Evolutionary conservation across 35 echinoderm and acorn worm species (phyloP), one percentile per base, ranked within the genome.

Genomic region (Lytechinus variegatus): DNA sequence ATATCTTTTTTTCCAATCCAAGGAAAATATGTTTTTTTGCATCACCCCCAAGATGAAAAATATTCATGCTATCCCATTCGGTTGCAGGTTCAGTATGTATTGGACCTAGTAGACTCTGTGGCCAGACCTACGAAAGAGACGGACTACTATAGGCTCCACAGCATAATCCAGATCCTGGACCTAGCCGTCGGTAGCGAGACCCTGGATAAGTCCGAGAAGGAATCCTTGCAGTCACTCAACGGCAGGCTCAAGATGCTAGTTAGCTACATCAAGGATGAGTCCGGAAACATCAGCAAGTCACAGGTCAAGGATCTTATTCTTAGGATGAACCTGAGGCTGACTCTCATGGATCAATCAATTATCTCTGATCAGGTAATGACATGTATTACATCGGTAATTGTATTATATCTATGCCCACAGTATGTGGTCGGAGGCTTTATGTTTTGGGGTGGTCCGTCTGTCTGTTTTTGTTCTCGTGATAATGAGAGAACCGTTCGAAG

Each of bases 241-340:
- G 16, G 54, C 12, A 97, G 96, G 57, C 89, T 99, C 8, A 52
- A 97, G 54, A 92, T 96, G 28, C 92, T 99, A 86, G 92, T 94
- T 5, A 96, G 95, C 3, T 93, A 97, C 55, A 99, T 99, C 87
- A 71, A 95, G 61, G 98, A 99, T 6, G 89, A 87, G 27, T 29
- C 93, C 9, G 87, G 9, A 51, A 94, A 87, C 89, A 52, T 99
- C 13, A 58, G 55, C 52, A 86, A 95, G 55, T 94, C 94, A 24
- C 92, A 97, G 56, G 98, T 99, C 92, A 99, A 99, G 54, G 97
- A 97, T 91, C 72, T 96, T 53, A 95, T 99, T 21, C 28, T 97
- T 19, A 95, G 97, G 27, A 97, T 91, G 8, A 94, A 87, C 51
- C 96, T 90, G 11, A 96, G 97, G 89, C 55, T 97, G 51, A 97